Evolutionary conservation across 1,140 invertebrate species (phyloP), one percentile per base, ranked within the genome.

Genomic region (Caerostris extrusa): DNA sequence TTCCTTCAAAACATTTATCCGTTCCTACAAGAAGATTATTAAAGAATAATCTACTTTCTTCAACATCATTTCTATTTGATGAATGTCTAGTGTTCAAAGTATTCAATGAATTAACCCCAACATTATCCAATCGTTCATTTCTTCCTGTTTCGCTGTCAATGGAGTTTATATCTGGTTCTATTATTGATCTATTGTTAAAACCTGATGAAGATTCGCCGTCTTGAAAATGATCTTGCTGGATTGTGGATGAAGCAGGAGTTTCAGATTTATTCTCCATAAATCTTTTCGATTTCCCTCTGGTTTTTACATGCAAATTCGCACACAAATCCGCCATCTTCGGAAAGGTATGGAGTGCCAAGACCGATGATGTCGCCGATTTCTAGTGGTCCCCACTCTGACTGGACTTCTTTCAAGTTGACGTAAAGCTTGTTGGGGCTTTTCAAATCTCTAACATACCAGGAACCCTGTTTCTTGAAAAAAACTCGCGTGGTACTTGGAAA

Each of bases 371-470:
- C 88, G 0, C 88, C 88, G 34, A 90, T 71, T 71, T 71, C 19
- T 5, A 90, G 17, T 19, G 17, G 50, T 12, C 34, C 17, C 88
- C 19, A 12, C 3, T 67, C 14, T 57, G 53, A 6, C 53, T 71
- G 17, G 3, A 90, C 88, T 69, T 58, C 53, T 6, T 71, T 14
- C n/a, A 67, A 64, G 50, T 90, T 90, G 1, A 90, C 88, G 53
- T 90, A 90, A 69, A 90, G 88, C 4, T 58, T 34, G 53, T 90
- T 90, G 8, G 71, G 55, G 71, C 88, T 90, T 57, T 19, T 56
- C 17, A 90, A 77, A 57, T 90, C 88, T 71, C 53, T 50, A 57
- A 90, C 61, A 14, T 67, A 71, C 88, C 88, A 90, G 3, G 3
- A 5, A 3, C 88, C 88, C 7, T 90, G 77, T 53, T 12, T 69